Conservation (phyloP, 2,797 vertebrate genomes). For the Anas flavirostris region DNA sequence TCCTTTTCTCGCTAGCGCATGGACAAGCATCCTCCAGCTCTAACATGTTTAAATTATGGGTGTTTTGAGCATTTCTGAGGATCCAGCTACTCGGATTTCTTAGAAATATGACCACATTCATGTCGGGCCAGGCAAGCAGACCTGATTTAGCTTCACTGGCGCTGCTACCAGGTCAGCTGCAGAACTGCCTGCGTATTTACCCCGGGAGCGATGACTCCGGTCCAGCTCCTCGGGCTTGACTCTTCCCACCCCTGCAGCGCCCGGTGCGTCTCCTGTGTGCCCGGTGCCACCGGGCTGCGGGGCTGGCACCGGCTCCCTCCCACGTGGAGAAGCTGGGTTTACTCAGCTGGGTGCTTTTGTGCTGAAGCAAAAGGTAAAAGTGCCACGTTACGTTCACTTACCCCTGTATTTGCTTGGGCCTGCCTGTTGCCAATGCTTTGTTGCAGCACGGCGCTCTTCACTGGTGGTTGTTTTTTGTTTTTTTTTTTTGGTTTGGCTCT, state of each 20-base stretch:
- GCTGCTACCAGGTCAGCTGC: background rate
- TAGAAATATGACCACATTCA: background rate
- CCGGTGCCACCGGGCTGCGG: rapidly evolving
- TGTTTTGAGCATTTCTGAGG: background rate
- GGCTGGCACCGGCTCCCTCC: background rate
- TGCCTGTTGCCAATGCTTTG: background rate
- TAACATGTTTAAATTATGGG: background rate
- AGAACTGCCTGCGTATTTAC: background rate
- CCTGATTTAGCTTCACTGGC: background rate
- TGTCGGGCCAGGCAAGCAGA: background rate
- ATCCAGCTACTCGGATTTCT: background rate
- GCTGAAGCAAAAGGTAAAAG: rapidly evolving
- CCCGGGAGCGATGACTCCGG: background rate
- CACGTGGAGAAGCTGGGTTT: background rate
- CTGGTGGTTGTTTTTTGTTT: background rate
- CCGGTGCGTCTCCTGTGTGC: rapidly evolving
- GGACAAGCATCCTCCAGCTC: background rate
- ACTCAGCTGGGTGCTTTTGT: background rate
- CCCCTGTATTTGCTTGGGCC: background rate
- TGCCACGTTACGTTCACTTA: rapidly evolving
- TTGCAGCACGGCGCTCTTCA: background rate
- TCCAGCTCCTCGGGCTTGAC: background rate
- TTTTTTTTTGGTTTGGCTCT: background rate
- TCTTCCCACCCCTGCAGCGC: rapidly evolving
- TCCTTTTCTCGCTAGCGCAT: background rate